These are phyloP conservation scores for Pseudochaenichthys georgianus DNA, from an alignment of 2,797 vertebrate species.

Conservation along the genomic window DNA sequence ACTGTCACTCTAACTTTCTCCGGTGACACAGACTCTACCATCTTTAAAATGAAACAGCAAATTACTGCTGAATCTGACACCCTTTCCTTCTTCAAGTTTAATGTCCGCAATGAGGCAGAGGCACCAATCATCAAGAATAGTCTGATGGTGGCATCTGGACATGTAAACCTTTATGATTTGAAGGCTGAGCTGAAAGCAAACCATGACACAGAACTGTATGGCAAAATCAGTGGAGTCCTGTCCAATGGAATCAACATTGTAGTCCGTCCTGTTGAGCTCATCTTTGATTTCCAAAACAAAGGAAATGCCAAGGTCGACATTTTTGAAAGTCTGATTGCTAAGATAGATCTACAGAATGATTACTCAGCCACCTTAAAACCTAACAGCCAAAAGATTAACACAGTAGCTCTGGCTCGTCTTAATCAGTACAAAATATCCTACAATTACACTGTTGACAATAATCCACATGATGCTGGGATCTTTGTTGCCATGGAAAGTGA, in stretches of 20 bases:
- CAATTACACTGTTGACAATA: constrained; percentile 88
- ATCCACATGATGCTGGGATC: constrained; percentile 82
- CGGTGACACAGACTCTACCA: constrained; percentile 84
- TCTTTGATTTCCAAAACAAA: constrained; percentile 88
- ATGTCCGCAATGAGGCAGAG: constrained; percentile 85
- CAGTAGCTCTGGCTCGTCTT: constrained; percentile 85
- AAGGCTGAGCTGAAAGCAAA: constrained; percentile 85
- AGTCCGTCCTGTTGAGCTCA: constrained; percentile 81
- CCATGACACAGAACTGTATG: constrained; percentile 87
- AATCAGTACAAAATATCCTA: constrained; percentile 91
- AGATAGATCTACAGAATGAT: constrained; percentile 92
- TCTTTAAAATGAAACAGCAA: constrained; percentile 88
- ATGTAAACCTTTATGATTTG: constrained; percentile 79
- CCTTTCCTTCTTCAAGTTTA: constrained; percentile 80
- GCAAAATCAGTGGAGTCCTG: constrained; percentile 85
- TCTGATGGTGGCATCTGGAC: constrained; percentile 82
- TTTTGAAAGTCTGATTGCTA: constrained; percentile 84
- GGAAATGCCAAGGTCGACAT: constrained; percentile 88
- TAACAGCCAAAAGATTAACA: constrained; percentile 85
- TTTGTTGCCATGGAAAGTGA: constrained; percentile 86
- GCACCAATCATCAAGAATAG: constrained; percentile 88
- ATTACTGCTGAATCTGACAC: constrained; percentile 80
- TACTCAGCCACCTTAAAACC: constrained; percentile 86
- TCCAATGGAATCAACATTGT: constrained; percentile 86
- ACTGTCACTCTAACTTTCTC: constrained; percentile 77